Base-by-base conservation (phyloP, 2,113 vertebrate genomes). In the Ramphastos sulfuratus region DNA sequence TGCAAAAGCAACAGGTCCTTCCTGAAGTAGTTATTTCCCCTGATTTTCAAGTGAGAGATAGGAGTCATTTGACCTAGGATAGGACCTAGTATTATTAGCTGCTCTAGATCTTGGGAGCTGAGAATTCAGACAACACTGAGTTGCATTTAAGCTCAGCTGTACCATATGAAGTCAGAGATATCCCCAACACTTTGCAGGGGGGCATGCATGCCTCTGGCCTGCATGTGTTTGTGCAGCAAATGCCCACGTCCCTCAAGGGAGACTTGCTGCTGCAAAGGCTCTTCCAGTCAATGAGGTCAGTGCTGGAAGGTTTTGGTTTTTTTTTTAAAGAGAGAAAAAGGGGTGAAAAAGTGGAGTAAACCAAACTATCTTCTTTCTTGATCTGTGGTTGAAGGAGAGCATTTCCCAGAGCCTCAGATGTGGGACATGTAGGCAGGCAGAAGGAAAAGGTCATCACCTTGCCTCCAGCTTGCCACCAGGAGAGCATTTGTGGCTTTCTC, bases 41-140 rank as follows among this genome's bases (percentile, higher is more conserved):
- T 89, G 48, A 54, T 71, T 63, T 63, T 66, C 52, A 76, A 86
- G 18, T 56, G 79, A 61, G 52, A 85, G 70, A 78, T 55, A 73
- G 42, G n/a, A 81, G 20, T 67, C 4, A 39, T n/a, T 35, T 80
- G 27, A 31, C 37, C 33, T 31, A 21, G 60, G 18, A 35, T 39
- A 19, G 10, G 14, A 64, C 33, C 69, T 64, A 18, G 9, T 25
- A 35, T 23, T 76, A 15, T 46, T 50, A 16, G 15, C 10, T 77
- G 46, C 13, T 44, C 42, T 70, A 52, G 9, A 25, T 85, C 35
- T 82, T 63, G 59, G 48, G 73, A 16, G 12, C 54, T 46, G 52
- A 63, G 78, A 72, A 35, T 72, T 84, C 74, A 65, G 50, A 21
- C 16, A 48, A 59, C 7, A 23, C 7, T 44, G 33, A 18, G 23